A percentile compares a stretch with the other conserved stretches of the same genome.
Conservation (phyloP, 2,888 invertebrate genomes). For the Notodonta dromedarius region DNA sequence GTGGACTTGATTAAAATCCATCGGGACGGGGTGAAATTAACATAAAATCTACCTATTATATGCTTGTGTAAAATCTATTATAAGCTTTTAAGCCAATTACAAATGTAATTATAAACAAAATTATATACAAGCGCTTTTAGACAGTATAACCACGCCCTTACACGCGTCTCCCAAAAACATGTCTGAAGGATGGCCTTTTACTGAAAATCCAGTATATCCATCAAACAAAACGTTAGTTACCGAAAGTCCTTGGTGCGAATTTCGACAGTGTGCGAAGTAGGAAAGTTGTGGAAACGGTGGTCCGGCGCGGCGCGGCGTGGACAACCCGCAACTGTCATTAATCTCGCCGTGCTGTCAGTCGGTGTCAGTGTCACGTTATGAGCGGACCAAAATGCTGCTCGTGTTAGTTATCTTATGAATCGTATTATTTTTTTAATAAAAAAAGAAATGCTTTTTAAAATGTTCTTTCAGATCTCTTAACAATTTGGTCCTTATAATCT, state of each 20-base stretch:
- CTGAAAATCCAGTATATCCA: not conserved
- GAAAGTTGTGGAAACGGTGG: constrained; percentile 7
- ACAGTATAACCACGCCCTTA: not conserved
- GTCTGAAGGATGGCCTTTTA: not conserved
- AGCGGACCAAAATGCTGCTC: not conserved
- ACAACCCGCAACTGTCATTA: constrained; percentile 8
- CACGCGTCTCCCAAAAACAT: not conserved
- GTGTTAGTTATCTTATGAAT: not conserved
- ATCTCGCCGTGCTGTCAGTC: constrained; percentile 16
- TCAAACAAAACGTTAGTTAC: constrained; percentile 6
- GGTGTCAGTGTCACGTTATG: constrained; percentile 11
- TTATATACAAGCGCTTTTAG: not conserved
- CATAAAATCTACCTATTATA: not conserved
- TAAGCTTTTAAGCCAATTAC: too few species aligned
- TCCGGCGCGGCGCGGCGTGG: not conserved
- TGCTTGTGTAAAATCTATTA: too few species aligned
- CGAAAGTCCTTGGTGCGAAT: constrained; percentile 11
- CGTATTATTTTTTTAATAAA: not conserved
- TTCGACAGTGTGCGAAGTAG: constrained; percentile 12
- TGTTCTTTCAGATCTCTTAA: not conserved
- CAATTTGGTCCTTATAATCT: too few species aligned
- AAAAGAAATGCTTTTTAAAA: not conserved
- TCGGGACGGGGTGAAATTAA: not conserved
- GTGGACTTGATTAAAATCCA: not conserved
- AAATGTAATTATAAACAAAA: not conserved